Conservation (phyloP, 2,797 vertebrate genomes). For the Uromys caudimaculatus region DNA sequence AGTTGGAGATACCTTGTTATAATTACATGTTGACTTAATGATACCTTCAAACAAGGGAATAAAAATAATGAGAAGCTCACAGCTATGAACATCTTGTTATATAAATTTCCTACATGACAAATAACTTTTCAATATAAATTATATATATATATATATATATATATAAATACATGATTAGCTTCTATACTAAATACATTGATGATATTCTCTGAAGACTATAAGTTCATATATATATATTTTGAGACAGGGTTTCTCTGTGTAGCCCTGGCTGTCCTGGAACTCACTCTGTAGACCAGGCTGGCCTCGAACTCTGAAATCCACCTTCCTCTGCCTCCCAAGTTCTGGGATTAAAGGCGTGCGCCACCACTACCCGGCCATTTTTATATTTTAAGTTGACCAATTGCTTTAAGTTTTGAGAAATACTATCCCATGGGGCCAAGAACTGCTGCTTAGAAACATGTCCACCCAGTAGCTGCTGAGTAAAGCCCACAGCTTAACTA, state of each 20-base stretch:
- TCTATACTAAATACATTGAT: constrained; percentile 54
- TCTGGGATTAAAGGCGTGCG: too few species aligned
- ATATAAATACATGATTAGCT: too few species aligned
- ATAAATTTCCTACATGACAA: constrained; percentile 5
- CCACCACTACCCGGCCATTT: too few species aligned
- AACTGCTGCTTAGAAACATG: constrained; percentile 21
- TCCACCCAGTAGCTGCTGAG: neutral
- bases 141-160: neutral
- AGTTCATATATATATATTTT: too few species aligned
- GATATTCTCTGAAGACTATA: constrained; percentile 6
- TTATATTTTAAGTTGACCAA: constrained; percentile 28
- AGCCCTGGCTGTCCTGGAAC: too few species aligned
- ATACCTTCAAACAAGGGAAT: neutral
- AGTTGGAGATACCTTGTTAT: neutral
- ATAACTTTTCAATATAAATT: constrained; percentile 15
- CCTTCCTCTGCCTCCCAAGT: too few species aligned
- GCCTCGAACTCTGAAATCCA: too few species aligned
- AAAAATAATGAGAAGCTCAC: neutral
- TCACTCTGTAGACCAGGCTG: too few species aligned
- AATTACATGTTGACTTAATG: constrained; percentile 38
- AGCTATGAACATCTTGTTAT: neutral
- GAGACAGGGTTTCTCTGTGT: too few species aligned
- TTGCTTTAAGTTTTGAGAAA: constrained; percentile 2
- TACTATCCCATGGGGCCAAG: neutral
- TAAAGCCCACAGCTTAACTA: neutral